Evolutionary conservation across 2,797 vertebrate species (phyloP).

Genomic region (Prunella strophiata): DNA sequence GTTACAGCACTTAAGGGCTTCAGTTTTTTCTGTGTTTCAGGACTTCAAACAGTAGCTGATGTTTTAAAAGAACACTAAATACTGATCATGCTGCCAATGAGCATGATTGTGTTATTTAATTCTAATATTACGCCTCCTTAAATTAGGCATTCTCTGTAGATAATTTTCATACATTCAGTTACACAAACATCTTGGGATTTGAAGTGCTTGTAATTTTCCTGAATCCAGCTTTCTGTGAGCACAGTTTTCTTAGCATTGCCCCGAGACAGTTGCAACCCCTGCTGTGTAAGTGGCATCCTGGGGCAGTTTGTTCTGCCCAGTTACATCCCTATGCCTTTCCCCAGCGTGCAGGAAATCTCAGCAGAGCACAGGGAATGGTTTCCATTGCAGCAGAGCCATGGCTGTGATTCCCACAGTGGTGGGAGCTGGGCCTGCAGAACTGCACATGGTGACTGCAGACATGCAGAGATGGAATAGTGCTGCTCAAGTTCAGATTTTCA

Average conservation of each 20-base stretch:
- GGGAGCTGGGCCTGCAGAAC: not conserved
- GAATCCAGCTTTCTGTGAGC: not conserved
- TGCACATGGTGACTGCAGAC: not conserved
- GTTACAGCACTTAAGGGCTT: not conserved
- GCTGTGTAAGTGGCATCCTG: not conserved
- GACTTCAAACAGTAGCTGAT: not conserved
- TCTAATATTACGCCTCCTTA: not conserved
- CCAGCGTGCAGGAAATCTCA: not conserved
- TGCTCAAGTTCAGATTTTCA: not conserved
- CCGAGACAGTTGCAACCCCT: not conserved
- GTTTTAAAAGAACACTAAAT: not conserved
- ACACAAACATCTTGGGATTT: not conserved
- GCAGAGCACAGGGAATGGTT: not conserved
- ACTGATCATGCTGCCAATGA: not conserved
- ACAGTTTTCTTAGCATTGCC: not conserved
- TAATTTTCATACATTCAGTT: not conserved
- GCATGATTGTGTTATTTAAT: not conserved
- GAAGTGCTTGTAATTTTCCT: not conserved
- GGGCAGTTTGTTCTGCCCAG: not conserved
- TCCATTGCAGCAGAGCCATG: not conserved
- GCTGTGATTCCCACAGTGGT: accelerated
- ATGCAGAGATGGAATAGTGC: not conserved
- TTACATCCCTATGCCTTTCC: not conserved
- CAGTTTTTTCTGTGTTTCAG: not conserved
- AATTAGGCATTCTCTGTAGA: not conserved